phyloP scores from a whole-genome alignment of 2,888 invertebrate genomes.

The Daptonema setosum region DNA sequence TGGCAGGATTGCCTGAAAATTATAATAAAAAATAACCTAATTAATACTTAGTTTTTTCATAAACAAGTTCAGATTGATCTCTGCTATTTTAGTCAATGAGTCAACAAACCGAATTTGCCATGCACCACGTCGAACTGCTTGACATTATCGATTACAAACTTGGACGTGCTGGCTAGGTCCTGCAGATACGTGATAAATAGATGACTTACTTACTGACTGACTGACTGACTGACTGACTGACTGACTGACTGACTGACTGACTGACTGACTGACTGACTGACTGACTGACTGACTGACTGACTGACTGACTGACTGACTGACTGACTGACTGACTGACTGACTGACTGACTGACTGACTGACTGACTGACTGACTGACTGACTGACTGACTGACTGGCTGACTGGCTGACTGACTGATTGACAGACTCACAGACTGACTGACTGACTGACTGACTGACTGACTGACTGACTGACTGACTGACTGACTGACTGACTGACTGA shows the following conservation, averaged over 20 bases:
- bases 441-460: background rate
- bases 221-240: constrained; percentile 49
- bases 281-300: background rate
- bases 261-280: background rate
- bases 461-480: constrained; percentile 28
- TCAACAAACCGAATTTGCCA: background rate
- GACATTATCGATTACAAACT: constrained; percentile 55
- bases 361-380: constrained; percentile 50
- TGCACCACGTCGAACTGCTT: constrained; percentile 54
- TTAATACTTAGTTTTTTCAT: no score
- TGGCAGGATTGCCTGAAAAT: constrained; percentile 63
- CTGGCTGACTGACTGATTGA: constrained; percentile 28
- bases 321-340: background rate
- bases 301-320: constrained; percentile 54
- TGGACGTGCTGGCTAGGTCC: constrained; percentile 43
- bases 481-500: constrained; percentile 23
- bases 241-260: constrained; percentile 64
- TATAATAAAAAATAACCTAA: no score
- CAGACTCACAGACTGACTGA: constrained; percentile 52
- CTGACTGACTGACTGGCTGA: background rate
- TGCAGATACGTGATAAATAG: no score
- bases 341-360: background rate
- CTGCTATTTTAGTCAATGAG: no score
- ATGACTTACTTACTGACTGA: background rate
- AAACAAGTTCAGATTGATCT: no score